Conservation (phyloP, 2,888 invertebrate genomes). For the Ectropis crepuscularia region DNA sequence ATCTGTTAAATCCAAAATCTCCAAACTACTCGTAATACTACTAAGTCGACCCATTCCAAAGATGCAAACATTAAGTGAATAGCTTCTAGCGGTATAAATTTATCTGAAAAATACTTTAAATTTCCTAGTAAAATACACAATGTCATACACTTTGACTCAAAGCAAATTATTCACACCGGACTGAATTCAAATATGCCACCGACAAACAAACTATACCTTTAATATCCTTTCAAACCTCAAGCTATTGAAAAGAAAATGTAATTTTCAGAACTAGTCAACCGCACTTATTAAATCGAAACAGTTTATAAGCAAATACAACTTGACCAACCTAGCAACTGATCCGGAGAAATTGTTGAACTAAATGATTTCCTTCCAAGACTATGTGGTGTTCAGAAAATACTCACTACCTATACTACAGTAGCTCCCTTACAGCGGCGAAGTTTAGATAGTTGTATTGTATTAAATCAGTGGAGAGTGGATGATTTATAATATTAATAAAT, state of each 20-base stretch:
- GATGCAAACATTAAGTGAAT: no score
- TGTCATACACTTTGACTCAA: no score
- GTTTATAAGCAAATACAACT: neutral
- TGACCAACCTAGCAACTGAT: neutral
- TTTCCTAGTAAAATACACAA: no score
- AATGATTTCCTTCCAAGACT: neutral
- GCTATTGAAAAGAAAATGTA: slow-evolving; percentile 23
- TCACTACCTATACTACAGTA: no score
- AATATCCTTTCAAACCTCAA: slow-evolving; percentile 5
- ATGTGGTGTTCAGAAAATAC: neutral
- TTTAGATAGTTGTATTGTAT: neutral
- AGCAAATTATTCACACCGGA: neutral
- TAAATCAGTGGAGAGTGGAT: slow-evolving; percentile 11
- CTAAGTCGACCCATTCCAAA: no score
- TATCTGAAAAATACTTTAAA: neutral
- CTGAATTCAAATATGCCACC: slow-evolving; percentile 3
- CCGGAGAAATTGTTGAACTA: neutral
- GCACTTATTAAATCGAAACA: slow-evolving; percentile 21
- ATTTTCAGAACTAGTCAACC: slow-evolving; percentile 11
- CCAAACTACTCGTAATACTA: no score
- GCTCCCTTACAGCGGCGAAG: no score
- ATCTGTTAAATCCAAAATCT: no score
- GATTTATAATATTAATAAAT: slow-evolving; percentile 7
- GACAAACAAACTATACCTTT: slow-evolving; percentile 3
- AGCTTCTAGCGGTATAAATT: no score